phyloP scores from a whole-genome alignment of 2,113 vertebrate species.

The Bos indicus region DNA sequence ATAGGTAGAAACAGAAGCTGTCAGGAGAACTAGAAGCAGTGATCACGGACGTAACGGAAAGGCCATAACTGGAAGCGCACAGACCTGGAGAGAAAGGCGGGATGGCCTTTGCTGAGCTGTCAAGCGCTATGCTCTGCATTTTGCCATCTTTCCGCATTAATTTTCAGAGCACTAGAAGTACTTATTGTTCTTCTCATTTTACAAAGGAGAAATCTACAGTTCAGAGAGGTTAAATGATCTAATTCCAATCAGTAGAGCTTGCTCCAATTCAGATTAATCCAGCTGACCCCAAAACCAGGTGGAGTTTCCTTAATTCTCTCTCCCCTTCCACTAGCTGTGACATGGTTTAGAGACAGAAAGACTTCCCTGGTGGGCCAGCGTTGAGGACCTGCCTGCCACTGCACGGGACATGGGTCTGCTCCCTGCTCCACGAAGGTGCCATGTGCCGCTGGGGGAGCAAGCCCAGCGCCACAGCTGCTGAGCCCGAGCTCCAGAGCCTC shows the following conservation, averaged over 20 bases:
- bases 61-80: background rate
- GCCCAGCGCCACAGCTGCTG: fast-evolving
- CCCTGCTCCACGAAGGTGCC: background rate
- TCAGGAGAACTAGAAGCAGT: background rate
- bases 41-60: background rate
- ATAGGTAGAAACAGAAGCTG: background rate
- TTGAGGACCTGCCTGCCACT: background rate
- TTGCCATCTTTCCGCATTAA: background rate
- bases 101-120: background rate
- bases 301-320: background rate
- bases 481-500: background rate
- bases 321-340: background rate
- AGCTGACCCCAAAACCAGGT: background rate
- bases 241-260: background rate
- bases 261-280: background rate
- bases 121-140: background rate
- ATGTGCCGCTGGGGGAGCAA: background rate
- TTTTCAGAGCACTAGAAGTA: background rate
- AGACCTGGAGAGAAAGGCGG: background rate
- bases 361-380: background rate
- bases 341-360: background rate
- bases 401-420: background rate
- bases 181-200: background rate
- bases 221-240: background rate
- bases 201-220: background rate